Base-by-base conservation (phyloP, 2,888 invertebrate genomes). In the Acrobasis suavella region DNA sequence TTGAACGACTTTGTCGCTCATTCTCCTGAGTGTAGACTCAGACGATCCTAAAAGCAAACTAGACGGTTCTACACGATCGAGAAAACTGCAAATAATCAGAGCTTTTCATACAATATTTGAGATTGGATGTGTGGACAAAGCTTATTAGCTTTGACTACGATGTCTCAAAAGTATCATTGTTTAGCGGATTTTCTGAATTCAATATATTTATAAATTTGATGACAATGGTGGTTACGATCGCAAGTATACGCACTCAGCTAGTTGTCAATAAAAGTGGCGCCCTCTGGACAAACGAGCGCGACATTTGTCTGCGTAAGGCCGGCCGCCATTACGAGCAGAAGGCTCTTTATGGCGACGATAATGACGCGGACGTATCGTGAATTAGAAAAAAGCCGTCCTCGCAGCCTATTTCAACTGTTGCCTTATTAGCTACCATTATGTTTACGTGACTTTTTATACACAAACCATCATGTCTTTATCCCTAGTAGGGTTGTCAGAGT, bases 271-370 rank as follows among this genome's bases (percentile, higher is more conserved):
- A 54, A 54, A 56, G 56, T 42, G 42, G 56, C 9, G 42, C 56
- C 56, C 56, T 17, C 56, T 42, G 56, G 56, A 56, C 14, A 39
- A 51, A 55, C 15, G 55, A 55, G 37, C 39, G 42, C 9, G 56
- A 56, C 56, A 56, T 56, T 56, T 42, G 42, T 56, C 42, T 42
- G 12, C 17, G 42, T 55, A 55, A 37, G n/a, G 16, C 55, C 15
- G 55, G 10, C 56, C 38, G 12, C 38, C 56, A 15, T 56, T 17
- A 56, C 56, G 39, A 14, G 39, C 55, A 39, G 56, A 17, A 42
- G 56, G 56, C 15, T 16, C 52, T 42, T 56, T 56, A 56, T 42
- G 56, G 42, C 17, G 10, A 16, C 6, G 42, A 42, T 56, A 56
- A 56, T 56, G 56, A 42, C 42, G 14, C 16, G 38, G 16, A 42